Percentiles rank a stretch among this genome's conserved stretches.
Evolutionary conservation across 2,797 vertebrate species (phyloP).

Genomic region (Myripristis jacobus): DNA sequence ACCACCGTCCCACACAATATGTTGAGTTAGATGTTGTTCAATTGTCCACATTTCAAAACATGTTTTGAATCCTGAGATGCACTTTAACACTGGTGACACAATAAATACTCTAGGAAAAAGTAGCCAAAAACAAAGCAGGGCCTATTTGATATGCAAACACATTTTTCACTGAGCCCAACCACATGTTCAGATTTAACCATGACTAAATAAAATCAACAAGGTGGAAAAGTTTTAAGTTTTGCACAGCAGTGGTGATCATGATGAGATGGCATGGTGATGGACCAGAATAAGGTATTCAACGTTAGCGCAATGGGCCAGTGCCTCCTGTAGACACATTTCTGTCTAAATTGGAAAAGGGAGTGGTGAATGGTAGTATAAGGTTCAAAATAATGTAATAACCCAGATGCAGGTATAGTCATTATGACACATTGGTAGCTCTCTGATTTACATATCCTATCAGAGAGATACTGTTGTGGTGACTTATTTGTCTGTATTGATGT

Average conservation of each 20-base stretch:
- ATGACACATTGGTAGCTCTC: too few species aligned
- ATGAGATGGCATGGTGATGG: too few species aligned
- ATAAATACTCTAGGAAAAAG: constrained; percentile 38
- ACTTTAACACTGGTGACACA: constrained; percentile 42
- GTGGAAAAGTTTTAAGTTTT: constrained; percentile 9
- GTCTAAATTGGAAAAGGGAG: too few species aligned
- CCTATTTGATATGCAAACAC: constrained; percentile 70
- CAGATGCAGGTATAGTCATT: too few species aligned
- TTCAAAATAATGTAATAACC: too few species aligned
- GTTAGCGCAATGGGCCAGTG: too few species aligned
- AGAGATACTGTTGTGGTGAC: too few species aligned
- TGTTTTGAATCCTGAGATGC: constrained; percentile 5
- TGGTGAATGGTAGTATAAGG: too few species aligned
- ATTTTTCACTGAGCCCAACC: constrained; percentile 29
- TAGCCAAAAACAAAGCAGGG: constrained; percentile 34
- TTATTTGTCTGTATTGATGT: too few species aligned
- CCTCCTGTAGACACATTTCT: too few species aligned
- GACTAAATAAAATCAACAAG: not conserved
- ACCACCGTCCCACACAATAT: not conserved
- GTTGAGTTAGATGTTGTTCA: constrained; percentile 7
- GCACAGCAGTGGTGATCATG: not conserved
- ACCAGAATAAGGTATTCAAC: too few species aligned
- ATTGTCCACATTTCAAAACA: constrained; percentile 23
- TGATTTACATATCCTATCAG: too few species aligned
- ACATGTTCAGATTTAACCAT: constrained; percentile 20